Evolutionary conservation across 2,888 invertebrate species (phyloP).

Genomic region (Atrina japonica): DNA sequence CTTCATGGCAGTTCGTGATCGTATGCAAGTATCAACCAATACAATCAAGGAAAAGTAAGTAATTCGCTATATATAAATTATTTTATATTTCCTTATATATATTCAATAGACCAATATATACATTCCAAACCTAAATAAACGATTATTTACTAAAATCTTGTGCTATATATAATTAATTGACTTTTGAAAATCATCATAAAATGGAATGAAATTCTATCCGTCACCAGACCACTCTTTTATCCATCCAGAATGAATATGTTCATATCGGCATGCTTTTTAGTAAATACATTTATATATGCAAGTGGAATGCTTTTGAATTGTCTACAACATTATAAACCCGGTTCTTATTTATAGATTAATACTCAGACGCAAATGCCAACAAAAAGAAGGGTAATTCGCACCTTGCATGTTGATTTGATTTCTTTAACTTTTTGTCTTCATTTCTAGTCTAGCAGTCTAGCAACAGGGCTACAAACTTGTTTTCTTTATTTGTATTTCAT

Average conservation of each 20-base stretch:
- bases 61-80: background rate
- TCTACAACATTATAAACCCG: background rate
- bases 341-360: conserved; percentile 28
- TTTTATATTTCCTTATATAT: background rate
- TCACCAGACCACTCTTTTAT: too few relatives aligned
- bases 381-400: conserved; percentile 31
- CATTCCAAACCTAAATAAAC: background rate
- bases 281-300: too few relatives aligned
- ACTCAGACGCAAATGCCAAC: conserved; percentile 28
- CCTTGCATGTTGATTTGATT: conserved; percentile 14
- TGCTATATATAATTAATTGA: background rate
- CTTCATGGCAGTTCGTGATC: conserved; percentile 79
- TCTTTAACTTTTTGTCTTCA: conserved; percentile 10
- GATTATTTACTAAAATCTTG: background rate
- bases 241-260: too few relatives aligned
- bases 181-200: background rate
- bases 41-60: conserved; percentile 80
- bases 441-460: conserved; percentile 17
- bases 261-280: too few relatives aligned
- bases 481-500: background rate
- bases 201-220: too few relatives aligned
- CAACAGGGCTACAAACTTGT: background rate
- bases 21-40: conserved; percentile 79
- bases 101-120: background rate
- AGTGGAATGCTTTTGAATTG: too few relatives aligned